Percentiles rank a stretch among this genome's conserved stretches.
These are phyloP conservation scores for Tinea pellionella DNA, from an alignment of 2,888 invertebrate species.

Conservation along the genomic window DNA sequence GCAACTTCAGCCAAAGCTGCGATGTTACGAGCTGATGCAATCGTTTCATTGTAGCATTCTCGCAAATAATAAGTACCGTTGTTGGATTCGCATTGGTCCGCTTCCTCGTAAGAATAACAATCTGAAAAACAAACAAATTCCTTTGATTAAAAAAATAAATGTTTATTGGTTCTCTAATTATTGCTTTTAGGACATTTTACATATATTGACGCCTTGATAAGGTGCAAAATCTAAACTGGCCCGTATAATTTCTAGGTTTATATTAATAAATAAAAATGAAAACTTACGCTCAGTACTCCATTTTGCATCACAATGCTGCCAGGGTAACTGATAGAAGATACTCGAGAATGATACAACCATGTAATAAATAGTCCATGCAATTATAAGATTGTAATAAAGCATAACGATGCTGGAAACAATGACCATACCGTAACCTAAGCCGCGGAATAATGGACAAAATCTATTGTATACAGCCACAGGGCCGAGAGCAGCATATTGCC, in stretches of 20 bases:
- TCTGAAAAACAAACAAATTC: conserved; percentile 48
- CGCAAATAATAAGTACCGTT: conserved; percentile 76
- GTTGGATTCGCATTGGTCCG: conserved; percentile 67
- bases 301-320: conserved; percentile 77
- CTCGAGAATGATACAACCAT: conserved; percentile 73
- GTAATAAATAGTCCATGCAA: conserved; percentile 83
- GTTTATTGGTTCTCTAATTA: too few species aligned
- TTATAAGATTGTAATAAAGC: conserved; percentile 81
- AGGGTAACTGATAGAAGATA: conserved; percentile 74
- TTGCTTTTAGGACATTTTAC: too few species aligned
- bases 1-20: conserved; percentile 65
- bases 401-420: conserved; percentile 80
- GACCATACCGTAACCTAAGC: conserved; percentile 81
- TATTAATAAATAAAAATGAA: neutral
- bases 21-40: conserved; percentile 65
- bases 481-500: conserved; percentile 83
- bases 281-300: conserved; percentile 76
- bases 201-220: too few species aligned
- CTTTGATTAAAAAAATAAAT: neutral
- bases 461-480: conserved; percentile 85
- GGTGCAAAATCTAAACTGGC: too few species aligned
- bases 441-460: conserved; percentile 82
- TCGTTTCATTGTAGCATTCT: conserved; percentile 71
- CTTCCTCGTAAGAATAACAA: conserved; percentile 76
- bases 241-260: too few species aligned